Evolutionary conservation across 2,797 vertebrate genomes (phyloP), one percentile per base, ranked within the genome.

Genomic region (Phylloscopus collybita): DNA sequence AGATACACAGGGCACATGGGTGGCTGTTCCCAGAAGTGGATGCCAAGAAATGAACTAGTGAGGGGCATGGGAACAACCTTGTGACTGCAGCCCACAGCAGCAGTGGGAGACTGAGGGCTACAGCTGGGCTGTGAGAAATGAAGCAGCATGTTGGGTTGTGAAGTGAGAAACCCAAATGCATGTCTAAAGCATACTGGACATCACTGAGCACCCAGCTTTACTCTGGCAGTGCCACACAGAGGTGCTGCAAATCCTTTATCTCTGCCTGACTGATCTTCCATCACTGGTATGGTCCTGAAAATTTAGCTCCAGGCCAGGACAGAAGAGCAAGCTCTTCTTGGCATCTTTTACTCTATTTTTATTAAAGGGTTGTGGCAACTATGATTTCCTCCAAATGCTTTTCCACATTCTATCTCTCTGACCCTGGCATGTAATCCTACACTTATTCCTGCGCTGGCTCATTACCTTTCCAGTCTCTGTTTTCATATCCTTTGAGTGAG

Each of bases 11-110:
- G 80, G 53, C 82, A 79, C 34, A 36, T 0, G 16, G 64, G 36
- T 42, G 61, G 54, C 71, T 3, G 34, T 92, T 96, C 93, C 90
- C 93, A 96, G 86, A 84, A 49, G 30, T 6, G 36, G 42, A 34
- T 94, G 86, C 86, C 90, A 93, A 89, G 83, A 92, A 87, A 23
- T 4, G 51, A 67, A 53, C 21, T 62, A 84, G 53, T 2, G 5
- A 93, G 81, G 71, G 54, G 73, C 86, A 93, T 92, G 90, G 88
- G 92, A 94, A 93, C 70, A 94, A 36, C 72, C 79, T 36, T 57
- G 72, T 69, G 69, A 66, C 61, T 0, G 4, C 60, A 30, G 12
- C 40, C 61, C 59, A 15, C 0, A 0, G 60, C 66, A 81, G 66
- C 2, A 16, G 61, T 50, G 78, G 75, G 51, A 42, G 27, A 34